These are phyloP conservation scores for Poeciliopsis turneri DNA, from an alignment of 2,797 vertebrate genomes.

Conservation along the genomic window DNA sequence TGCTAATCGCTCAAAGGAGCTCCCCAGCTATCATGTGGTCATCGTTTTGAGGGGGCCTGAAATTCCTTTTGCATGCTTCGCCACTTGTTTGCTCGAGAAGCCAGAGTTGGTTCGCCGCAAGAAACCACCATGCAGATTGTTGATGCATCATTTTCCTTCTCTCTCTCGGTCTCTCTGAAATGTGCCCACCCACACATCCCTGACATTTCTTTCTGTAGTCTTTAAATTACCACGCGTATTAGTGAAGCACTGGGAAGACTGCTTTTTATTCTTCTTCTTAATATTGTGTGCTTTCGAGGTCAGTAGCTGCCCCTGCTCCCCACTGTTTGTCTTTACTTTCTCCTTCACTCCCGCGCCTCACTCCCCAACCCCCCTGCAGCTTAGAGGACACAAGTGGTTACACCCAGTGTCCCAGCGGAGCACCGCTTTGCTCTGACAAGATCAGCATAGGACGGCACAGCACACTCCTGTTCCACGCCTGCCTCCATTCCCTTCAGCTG, in stretches of 20 bases:
- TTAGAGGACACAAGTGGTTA: constrained; percentile 43
- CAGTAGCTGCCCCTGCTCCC: constrained; percentile 32
- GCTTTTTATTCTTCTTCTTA: constrained; percentile 68
- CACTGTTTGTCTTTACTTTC: constrained; percentile 4
- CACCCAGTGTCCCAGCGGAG: constrained; percentile 41
- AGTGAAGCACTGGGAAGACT: constrained; percentile 54
- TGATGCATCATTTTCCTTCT: constrained; percentile 33
- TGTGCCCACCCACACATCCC: constrained; percentile 55
- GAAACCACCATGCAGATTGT: constrained; percentile 59
- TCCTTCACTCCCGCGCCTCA: constrained; percentile 22
- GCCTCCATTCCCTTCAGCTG: constrained; percentile 28
- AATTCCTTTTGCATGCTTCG: constrained; percentile 72
- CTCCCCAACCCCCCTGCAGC: constrained; percentile 10
- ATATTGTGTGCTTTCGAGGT: constrained; percentile 63
- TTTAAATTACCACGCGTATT: constrained; percentile 73
- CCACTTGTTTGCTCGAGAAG: constrained; percentile 71
- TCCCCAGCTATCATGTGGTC: constrained; percentile 53
- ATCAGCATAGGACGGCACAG: constrained; percentile 43
- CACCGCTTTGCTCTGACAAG: constrained; percentile 13
- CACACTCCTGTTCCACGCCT: constrained; percentile 32
- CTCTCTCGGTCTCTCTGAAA: constrained; percentile 6
- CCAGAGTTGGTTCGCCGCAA: constrained; percentile 58
- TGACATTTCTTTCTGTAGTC: constrained; percentile 62
- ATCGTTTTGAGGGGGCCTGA: constrained; percentile 64
- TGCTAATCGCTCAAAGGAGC: constrained; percentile 50